Conservation (phyloP, 2,113 vertebrate genomes). For the Phocoena phocoena region DNA sequence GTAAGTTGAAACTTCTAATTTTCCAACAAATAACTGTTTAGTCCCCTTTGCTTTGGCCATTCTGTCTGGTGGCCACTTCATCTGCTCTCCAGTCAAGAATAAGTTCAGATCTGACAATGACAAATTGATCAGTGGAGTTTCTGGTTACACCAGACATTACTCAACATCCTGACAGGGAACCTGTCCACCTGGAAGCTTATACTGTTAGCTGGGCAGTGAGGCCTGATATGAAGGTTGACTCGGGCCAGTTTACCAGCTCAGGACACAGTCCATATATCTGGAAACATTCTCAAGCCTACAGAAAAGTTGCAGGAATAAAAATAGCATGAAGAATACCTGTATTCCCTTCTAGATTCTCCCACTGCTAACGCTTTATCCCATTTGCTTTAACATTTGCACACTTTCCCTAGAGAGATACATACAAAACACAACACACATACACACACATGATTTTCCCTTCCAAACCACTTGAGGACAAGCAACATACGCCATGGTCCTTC, state of each 20-base stretch:
- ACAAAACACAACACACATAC: not conserved
- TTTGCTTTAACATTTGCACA: not conserved
- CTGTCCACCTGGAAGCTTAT: not conserved
- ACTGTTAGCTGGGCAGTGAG: not conserved
- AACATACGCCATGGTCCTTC: not conserved
- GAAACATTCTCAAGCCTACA: not conserved
- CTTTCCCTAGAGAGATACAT: not conserved
- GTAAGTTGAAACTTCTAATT: constrained; percentile 44
- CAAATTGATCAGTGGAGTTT: constrained; percentile 45
- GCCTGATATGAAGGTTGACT: not conserved
- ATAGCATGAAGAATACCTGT: not conserved
- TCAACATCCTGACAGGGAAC: constrained; percentile 54
- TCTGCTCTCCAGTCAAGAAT: constrained; percentile 61
- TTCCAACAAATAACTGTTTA: constrained; percentile 55
- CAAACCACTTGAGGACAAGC: not conserved
- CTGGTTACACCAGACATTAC: not conserved
- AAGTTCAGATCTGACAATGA: constrained; percentile 55
- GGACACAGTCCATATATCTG: not conserved
- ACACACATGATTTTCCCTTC: not conserved
- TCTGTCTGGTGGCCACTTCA: constrained; percentile 45
- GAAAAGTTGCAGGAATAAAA: constrained; percentile 15
- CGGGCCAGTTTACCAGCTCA: not conserved
- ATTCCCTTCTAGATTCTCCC: not conserved
- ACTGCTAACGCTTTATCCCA: not conserved
- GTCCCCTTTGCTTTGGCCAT: constrained; percentile 34